These are phyloP conservation scores for Zeus faber DNA, from an alignment of 2,113 vertebrate species.

Conservation along the genomic window DNA sequence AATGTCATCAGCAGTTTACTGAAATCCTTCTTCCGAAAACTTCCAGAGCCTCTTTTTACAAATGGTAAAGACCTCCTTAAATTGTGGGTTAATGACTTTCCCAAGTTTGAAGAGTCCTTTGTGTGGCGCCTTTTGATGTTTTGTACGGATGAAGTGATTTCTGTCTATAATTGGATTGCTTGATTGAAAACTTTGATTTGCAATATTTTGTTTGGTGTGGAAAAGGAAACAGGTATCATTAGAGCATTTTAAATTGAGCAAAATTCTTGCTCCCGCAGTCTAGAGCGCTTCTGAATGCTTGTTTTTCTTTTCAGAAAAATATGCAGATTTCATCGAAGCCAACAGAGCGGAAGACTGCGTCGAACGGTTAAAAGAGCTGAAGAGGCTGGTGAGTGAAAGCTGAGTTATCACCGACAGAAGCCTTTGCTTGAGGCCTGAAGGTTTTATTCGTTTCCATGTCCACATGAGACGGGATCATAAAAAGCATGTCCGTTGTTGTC, in stretches of 20 bases:
- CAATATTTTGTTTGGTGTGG: no score
- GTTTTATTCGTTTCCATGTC: no score
- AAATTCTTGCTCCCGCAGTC: neutral
- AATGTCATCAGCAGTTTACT: constrained; percentile 98
- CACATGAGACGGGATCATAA: no score
- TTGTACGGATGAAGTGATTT: no score
- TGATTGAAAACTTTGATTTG: no score
- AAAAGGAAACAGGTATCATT: no score
- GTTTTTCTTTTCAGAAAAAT: constrained; percentile 81
- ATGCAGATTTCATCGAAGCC: constrained; percentile 94
- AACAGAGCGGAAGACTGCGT: constrained; percentile 92
- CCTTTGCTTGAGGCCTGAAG: neutral
- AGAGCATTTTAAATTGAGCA: no score
- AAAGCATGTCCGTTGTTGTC: neutral
- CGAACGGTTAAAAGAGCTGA: constrained; percentile 90
- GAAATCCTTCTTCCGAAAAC: constrained; percentile 97
- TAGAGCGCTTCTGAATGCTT: neutral
- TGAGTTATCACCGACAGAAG: neutral
- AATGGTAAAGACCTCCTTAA: constrained; percentile 92
- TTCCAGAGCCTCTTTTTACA: constrained; percentile 97
- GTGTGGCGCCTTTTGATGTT: neutral
- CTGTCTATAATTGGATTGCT: no score
- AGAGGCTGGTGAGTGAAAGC: constrained; percentile 85
- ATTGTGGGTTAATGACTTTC: no score
- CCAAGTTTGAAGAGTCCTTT: no score